Evolutionary conservation across 2,113 vertebrate genomes (phyloP), one percentile per base, ranked within the genome.

Genomic region (Pogona vitticeps): DNA sequence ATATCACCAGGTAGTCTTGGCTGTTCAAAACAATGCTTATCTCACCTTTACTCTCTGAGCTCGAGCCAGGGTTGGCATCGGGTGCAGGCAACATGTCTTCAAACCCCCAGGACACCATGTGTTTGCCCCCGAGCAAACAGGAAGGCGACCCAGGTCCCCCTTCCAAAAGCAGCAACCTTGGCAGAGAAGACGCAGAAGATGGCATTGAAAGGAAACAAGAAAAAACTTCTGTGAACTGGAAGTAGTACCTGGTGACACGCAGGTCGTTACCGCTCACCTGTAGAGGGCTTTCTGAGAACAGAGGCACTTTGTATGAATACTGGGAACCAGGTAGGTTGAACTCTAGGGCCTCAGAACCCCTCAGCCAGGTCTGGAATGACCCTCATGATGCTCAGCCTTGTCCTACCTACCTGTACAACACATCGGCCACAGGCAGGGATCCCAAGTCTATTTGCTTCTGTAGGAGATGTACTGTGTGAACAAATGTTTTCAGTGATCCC

Each of bases 401-500:
- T 38, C 8, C 58, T 65, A 33, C 96, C 95, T 80, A 99, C 99
- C 98, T 98, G 95, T 99, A 98, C 13, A 99, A 96, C n/a, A 99
- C 98, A 91, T 99, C 98, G 3, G 98, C 98, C 75, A 99, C 98
- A 72, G 99, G 98, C 86, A 99, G 96, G 85, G 97, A 98, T 85
- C 98, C 98, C 82, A 99, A 95, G 89, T 99, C 98, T 0, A 97
- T 98, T 94, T 99, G 98, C 95, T 99, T 99, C 96, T 99, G 99
- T 89, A 99, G 97, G 71, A 99, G 96, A 95, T 99, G 98, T 85
- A 99, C 98, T 80, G 99, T 99, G 94, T 99, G 98, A 92, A 99
- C 98, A 96, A 99, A 98, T 82, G 98, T 99, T 97, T 99, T 99
- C 95, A 99, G 94, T 73, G 99, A 99, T 82, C 99, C 99, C 97